Conservation (phyloP, 2,888 invertebrate genomes). For the Lymantria monacha region DNA sequence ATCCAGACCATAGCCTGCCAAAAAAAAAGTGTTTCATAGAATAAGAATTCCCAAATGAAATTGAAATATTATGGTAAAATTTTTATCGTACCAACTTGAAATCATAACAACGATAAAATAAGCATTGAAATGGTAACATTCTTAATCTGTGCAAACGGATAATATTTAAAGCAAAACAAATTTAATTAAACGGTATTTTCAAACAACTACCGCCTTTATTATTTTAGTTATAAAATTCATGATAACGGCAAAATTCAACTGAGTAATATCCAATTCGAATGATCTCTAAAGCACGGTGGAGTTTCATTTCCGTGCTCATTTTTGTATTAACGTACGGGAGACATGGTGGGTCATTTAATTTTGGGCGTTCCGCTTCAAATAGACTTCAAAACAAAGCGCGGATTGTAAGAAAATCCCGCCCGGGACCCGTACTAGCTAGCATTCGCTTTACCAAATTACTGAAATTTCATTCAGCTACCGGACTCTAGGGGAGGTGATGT, state of each 20-base stretch:
- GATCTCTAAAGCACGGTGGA: conserved; percentile 40
- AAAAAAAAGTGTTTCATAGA: neutral
- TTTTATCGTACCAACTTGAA: conserved; percentile 29
- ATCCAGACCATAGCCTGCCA: too few relatives aligned
- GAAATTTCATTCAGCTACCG: conserved; percentile 79
- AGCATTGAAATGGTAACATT: conserved; percentile 55
- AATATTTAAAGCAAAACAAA: conserved; percentile 49
- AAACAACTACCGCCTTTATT: conserved; percentile 48
- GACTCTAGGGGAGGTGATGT: conserved; percentile 52
- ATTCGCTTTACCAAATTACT: conserved; percentile 80
- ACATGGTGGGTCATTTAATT: conserved; percentile 33
- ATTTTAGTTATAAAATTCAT: conserved; percentile 35
- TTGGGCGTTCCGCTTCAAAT: conserved; percentile 53
- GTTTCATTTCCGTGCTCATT: conserved; percentile 20
- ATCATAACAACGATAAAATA: conserved; percentile 47
- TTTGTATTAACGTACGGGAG: conserved; percentile 10
- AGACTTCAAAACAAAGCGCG: conserved; percentile 74
- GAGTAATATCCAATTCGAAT: conserved; percentile 44
- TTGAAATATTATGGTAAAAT: conserved; percentile 33
- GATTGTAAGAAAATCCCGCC: conserved; percentile 77
- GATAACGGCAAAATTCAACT: conserved; percentile 33
- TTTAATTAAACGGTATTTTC: conserved; percentile 14
- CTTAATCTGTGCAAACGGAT: conserved; percentile 62
- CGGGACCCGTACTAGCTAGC: conserved; percentile 73
- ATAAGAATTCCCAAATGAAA: conserved; percentile 18